Evolutionary conservation across 2,797 vertebrate genomes (phyloP).

Genomic region (Sebastes iracundus): DNA sequence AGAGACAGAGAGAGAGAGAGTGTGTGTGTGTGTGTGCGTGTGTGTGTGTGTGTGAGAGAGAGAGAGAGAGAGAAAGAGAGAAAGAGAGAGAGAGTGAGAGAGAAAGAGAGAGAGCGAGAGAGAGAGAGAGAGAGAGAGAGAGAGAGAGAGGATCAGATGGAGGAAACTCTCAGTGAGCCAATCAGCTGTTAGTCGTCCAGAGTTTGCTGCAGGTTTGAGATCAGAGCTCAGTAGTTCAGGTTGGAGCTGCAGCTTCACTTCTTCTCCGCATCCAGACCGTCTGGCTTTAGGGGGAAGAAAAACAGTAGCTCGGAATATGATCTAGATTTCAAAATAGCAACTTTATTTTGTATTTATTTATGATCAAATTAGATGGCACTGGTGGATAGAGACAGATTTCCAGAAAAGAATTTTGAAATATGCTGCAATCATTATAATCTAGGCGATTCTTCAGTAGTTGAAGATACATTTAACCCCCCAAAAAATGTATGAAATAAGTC

Average conservation of each 20-base stretch:
- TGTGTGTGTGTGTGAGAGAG: too few relatives aligned
- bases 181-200: constrained; percentile 32
- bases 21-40: too few relatives aligned
- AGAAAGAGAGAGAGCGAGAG: background rate
- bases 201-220: background rate
- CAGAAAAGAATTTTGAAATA: background rate
- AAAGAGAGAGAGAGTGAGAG: too few relatives aligned
- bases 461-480: too few relatives aligned
- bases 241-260: background rate
- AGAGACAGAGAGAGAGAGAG: too few relatives aligned
- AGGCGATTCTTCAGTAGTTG: background rate
- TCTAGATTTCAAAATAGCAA: background rate
- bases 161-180: constrained; percentile 59
- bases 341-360: background rate
- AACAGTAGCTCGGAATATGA: background rate
- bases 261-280: background rate
- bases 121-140: background rate
- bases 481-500: background rate
- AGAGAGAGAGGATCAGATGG: constrained; percentile 14
- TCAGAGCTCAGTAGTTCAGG: background rate
- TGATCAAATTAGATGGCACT: background rate
- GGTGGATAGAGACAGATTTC: background rate
- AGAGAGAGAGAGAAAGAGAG: background rate
- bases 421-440: background rate
- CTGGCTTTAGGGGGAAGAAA: background rate